Evolutionary conservation across 2,797 vertebrate species (phyloP), one percentile per base, ranked within the genome.

Genomic region (Cyprinodon diabolis): DNA sequence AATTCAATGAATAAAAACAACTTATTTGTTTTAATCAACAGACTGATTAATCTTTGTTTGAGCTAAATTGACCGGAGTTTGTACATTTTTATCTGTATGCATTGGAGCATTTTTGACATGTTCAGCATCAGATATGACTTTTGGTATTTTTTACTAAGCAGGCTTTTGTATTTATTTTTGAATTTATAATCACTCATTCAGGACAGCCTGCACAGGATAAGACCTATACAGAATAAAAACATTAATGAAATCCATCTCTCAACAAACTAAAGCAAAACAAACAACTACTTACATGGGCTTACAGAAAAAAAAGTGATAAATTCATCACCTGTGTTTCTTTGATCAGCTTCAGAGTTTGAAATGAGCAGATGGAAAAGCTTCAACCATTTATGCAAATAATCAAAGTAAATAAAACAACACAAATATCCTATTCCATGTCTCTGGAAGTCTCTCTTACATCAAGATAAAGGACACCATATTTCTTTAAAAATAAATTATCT

Each of bases 291-390:
- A 73, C 21, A 17, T 25, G 5, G 40, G 40, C 6, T 43, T 6
- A 43, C 40, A 43, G 40, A 43, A 43, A 45, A 43, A 10, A 14
- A 8, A 7, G 19, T 6, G 17, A 23, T 56, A 58, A 47, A 63
- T 58, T 54, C 21, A 74, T 30, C 63, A 66, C 65, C 21, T 40
- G 65, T 49, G 51, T 17, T 43, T 73, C 37, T 69, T 12, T 15
- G 55, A 2, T 1, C 17, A 15, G 57, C 21, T 48, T 55, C 21
- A 57, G 60, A 21, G 66, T 76, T 66, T 72, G 12, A 15, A 65
- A 65, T 30, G 14, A 72, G 51, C 60, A 82, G 73, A 56, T 80
- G 52, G 52, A 70, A 68, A 79, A 73, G 4, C 58, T 75, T 8
- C 71, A 60, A 1, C 58, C 6, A 68, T 25, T 10, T 57, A 43